phyloP scores from a whole-genome alignment of 2,797 vertebrate genomes.

The Labroides dimidiatus region DNA sequence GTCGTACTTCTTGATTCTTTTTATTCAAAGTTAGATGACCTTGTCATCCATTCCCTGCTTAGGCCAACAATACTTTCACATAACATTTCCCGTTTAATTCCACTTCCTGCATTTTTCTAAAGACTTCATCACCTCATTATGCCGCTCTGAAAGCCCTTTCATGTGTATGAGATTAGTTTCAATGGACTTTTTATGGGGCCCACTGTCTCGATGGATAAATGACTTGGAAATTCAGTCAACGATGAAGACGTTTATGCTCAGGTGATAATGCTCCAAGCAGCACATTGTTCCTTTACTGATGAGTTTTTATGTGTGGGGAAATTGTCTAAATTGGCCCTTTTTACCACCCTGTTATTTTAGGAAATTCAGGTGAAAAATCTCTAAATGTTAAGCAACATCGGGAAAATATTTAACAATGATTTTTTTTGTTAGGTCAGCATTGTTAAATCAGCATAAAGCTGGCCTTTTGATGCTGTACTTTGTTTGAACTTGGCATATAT shows the following conservation, averaged over 20 bases:
- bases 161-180: conserved; percentile 53
- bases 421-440: background rate
- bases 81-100: conserved; percentile 54
- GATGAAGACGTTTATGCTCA: conserved; percentile 55
- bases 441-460: background rate
- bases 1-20: conserved; percentile 5
- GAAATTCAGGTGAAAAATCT: background rate
- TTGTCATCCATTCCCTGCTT: conserved; percentile 10
- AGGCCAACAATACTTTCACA: conserved; percentile 40
- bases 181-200: conserved; percentile 48
- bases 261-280: conserved; percentile 38
- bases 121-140: conserved; percentile 59
- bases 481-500: conserved; percentile 25
- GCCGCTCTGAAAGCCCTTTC: conserved; percentile 50
- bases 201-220: conserved; percentile 53
- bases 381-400: background rate
- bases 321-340: conserved; percentile 24
- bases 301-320: conserved; percentile 39
- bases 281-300: conserved; percentile 42
- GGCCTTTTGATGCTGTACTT: conserved; percentile 15
- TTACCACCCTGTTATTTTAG: background rate
- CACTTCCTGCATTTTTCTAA: conserved; percentile 35
- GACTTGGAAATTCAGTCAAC: conserved; percentile 43
- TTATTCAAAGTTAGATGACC: conserved; percentile 27
- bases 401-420: background rate